phyloP scores from a whole-genome alignment of 2,113 vertebrate genomes.

The Rynchops niger region DNA sequence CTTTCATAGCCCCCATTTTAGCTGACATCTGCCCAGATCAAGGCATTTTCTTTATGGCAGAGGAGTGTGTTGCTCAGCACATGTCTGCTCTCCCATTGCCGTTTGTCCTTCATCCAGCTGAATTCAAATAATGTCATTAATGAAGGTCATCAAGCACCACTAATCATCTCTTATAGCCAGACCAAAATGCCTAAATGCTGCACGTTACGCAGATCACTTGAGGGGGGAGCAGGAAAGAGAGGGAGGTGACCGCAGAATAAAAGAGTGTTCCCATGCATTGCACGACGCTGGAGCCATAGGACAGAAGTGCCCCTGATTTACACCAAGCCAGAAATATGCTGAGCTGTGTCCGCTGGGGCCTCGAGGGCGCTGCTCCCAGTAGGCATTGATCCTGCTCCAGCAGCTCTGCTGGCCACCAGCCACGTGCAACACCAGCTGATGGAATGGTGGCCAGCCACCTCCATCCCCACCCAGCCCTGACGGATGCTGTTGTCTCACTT shows the following conservation, averaged over 20 bases:
- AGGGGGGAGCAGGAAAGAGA: not conserved
- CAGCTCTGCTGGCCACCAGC: not conserved
- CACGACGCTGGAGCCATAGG: not conserved
- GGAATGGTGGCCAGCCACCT: not conserved
- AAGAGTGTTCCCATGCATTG: not conserved
- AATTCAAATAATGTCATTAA: not conserved
- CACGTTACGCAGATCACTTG: not conserved
- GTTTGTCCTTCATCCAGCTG: not conserved
- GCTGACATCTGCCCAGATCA: not conserved
- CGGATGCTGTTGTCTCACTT: accelerated
- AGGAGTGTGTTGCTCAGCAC: not conserved
- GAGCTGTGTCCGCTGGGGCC: not conserved
- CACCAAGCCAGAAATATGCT: not conserved
- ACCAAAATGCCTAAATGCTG: not conserved
- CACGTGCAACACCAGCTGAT: not conserved
- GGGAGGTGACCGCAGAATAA: not conserved
- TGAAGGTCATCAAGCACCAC: not conserved
- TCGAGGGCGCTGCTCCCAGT: accelerated
- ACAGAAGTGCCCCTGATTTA: not conserved
- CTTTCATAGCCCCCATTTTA: not conserved
- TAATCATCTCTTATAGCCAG: not conserved
- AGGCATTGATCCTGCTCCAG: not conserved
- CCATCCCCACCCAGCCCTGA: not conserved
- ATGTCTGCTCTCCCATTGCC: accelerated
- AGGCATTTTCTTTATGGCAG: not conserved